Base-by-base conservation (phyloP, 2,888 invertebrate species). In the Prionchulus punctatus region DNA sequence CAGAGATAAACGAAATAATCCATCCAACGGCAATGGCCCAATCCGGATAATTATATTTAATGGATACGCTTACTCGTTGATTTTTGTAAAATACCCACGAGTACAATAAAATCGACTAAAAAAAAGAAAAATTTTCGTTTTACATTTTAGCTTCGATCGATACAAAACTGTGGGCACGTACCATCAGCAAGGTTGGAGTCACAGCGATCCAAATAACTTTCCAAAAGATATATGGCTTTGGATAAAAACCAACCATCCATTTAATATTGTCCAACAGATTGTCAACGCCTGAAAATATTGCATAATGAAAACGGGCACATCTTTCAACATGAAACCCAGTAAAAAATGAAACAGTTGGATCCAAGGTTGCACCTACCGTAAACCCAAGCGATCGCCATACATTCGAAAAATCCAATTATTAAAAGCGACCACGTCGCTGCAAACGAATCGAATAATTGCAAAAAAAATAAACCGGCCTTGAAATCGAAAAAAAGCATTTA, bases 61-160 rank as follows among this genome's bases (percentile, higher is more conserved):
- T 18, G 36, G 7, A 36, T 7, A 18, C 7, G 7, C 12, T 36
- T 7, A 18, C 12, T n/a, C n/a, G n/a, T n/a, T n/a, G n/a, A n/a
- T n/a, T n/a, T 18, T 7, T 18, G 18, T 36, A 36, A 18, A 36
- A 36, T 18, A 76, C 70, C 75, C 84, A 81, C 55, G 83, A 82
- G 70, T 86, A 86, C 4, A 79, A 73, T 59, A 86, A 78, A 53
- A 86, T 81, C 30, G 75, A 79, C 85, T 86, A 73, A n/a, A 75
- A 31, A 50, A 7, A 27, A n/a, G 4, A 36, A n/a, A n/a, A n/a
- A n/a, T n/a, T n/a, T 18, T 36, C 7, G 18, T 36, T 36, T 18
- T 12, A 36, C 36, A 36, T 7, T 12, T 36, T 36, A 36, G 36
- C 12, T 12, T 36, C 36, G 12, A 36, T 36, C 21, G 21, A 21